Percentiles rank a stretch among this genome's conserved stretches.
Evolutionary conservation across 2,888 invertebrate species (phyloP).

Genomic region (Apodemia mormo): DNA sequence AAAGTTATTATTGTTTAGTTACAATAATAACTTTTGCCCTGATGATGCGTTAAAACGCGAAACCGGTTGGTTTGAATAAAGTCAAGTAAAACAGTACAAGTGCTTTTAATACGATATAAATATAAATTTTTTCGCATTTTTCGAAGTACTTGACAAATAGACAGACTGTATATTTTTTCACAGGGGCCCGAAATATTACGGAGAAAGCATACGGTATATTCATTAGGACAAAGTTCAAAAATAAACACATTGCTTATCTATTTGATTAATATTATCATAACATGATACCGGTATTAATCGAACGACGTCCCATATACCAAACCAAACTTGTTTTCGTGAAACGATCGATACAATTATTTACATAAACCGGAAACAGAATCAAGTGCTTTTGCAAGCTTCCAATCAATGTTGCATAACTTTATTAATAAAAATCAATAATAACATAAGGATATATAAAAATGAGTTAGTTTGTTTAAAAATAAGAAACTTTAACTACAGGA

Average conservation of each 20-base stretch:
- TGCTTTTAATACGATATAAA: too few species aligned
- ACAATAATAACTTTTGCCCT: too few species aligned
- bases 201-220: background rate
- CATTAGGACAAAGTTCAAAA: too few species aligned
- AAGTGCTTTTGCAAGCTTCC: background rate
- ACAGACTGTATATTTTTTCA: background rate
- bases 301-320: background rate
- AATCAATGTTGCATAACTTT: background rate
- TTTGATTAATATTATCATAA: background rate
- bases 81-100: too few species aligned
- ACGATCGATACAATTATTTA: slow-evolving; percentile 12
- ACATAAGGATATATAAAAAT: too few species aligned
- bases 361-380: background rate
- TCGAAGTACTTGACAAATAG: too few species aligned
- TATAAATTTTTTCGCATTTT: too few species aligned
- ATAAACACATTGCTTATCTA: background rate
- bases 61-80: too few species aligned
- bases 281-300: background rate
- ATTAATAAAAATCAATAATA: background rate
- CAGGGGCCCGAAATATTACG: background rate
- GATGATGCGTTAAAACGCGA: too few species aligned
- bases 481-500: too few species aligned
- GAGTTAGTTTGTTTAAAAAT: too few species aligned
- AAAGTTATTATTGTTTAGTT: too few species aligned
- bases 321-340: background rate